Percentiles rank a stretch among this genome's conserved stretches.
phyloP scores from a whole-genome alignment of 1,140 invertebrate genomes.

The Brachionus paranguensis region DNA sequence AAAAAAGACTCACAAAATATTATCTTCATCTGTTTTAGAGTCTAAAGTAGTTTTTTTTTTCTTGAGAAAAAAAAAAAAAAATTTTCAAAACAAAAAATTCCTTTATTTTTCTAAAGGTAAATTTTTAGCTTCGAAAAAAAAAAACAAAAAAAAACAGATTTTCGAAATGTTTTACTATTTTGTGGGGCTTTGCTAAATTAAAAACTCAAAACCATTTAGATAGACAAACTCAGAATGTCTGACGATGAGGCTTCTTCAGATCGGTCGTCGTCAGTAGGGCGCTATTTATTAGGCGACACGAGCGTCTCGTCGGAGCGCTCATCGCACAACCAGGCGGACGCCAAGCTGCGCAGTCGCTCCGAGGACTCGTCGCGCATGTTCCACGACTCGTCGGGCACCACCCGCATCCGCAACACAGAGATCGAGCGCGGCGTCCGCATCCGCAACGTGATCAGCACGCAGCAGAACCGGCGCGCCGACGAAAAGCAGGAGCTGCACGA shows the following conservation, averaged over 20 bases:
- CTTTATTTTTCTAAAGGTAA: background rate
- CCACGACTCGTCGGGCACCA: background rate
- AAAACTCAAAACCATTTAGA: background rate
- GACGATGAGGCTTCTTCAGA: slow-evolving; percentile 15
- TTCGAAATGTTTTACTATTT: background rate
- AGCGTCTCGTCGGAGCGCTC: background rate
- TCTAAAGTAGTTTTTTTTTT: too few species aligned
- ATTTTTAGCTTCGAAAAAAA: background rate
- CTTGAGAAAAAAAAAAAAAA: too few species aligned
- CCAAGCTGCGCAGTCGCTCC: background rate
- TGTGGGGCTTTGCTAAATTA: background rate
- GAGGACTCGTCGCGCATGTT: background rate
- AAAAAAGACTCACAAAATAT: too few species aligned
- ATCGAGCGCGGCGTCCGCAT: slow-evolving; percentile 19
- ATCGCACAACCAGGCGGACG: background rate
- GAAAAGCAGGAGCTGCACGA: slow-evolving; percentile 23
- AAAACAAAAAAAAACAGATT: background rate
- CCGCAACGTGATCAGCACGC: background rate
- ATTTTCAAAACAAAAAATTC: too few species aligned
- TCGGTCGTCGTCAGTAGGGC: background rate
- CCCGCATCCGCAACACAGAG: background rate
- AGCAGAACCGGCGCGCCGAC: background rate
- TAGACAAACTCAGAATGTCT: slow-evolving; percentile 1
- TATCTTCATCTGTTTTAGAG: too few species aligned
- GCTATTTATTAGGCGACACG: background rate